A percentile compares a stretch with the other conserved stretches of the same genome.
Evolutionary conservation across 1,140 invertebrate genomes (phyloP).

Genomic region (Zophobas atratus): DNA sequence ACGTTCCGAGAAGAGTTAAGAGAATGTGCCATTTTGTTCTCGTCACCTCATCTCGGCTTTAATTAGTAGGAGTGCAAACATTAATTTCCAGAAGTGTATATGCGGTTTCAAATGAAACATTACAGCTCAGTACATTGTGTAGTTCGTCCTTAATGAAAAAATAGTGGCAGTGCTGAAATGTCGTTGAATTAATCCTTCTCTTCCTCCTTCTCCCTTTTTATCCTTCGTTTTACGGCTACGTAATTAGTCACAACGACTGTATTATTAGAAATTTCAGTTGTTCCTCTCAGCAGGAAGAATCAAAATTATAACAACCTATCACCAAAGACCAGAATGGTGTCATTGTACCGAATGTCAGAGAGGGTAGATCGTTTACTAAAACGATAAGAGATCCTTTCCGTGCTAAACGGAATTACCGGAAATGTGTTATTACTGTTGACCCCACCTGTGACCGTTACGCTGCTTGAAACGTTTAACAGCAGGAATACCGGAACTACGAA

Average conservation of each 20-base stretch:
- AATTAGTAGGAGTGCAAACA: slow-evolving; percentile 40
- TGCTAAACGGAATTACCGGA: slow-evolving; percentile 55
- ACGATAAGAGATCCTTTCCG: slow-evolving; percentile 49
- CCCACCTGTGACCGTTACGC: slow-evolving; percentile 45
- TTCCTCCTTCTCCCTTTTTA: not conserved
- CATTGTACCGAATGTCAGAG: slow-evolving; percentile 32
- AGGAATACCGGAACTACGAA: slow-evolving; percentile 32
- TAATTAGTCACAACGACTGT: slow-evolving; percentile 20
- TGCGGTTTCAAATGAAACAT: slow-evolving; percentile 37
- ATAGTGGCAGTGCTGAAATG: slow-evolving; percentile 2
- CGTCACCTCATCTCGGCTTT: slow-evolving; percentile 38
- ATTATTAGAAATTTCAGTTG: slow-evolving; percentile 8
- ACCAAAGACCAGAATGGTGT: slow-evolving; percentile 13
- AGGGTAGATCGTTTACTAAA: slow-evolving; percentile 32
- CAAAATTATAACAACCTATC: slow-evolving; percentile 7
- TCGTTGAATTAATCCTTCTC: slow-evolving; percentile 2
- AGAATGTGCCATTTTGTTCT: slow-evolving; percentile 32
- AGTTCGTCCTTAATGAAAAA: slow-evolving; percentile 37
- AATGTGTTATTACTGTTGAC: slow-evolving; percentile 55
- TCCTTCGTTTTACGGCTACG: slow-evolving; percentile 8
- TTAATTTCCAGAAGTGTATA: slow-evolving; percentile 39
- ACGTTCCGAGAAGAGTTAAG: slow-evolving; percentile 1
- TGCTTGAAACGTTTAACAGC: slow-evolving; percentile 38
- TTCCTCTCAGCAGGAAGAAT: slow-evolving; percentile 3
- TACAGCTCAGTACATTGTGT: slow-evolving; percentile 19